phyloP scores from a whole-genome alignment of 2,888 invertebrate genomes.

The Agonopterix alstromeriana region DNA sequence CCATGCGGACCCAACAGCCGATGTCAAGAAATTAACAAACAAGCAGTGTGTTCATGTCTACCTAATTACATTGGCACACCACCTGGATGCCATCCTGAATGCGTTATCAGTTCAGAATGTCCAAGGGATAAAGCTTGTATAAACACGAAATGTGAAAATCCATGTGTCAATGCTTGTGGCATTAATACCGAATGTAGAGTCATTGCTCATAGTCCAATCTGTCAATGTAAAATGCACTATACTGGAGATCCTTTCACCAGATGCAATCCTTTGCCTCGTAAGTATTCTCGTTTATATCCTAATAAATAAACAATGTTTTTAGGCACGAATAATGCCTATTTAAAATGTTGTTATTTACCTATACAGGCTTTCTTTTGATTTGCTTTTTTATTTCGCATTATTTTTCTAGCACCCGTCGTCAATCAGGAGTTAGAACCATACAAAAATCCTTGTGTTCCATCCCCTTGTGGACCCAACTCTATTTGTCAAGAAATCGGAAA shows the following conservation, averaged over 20 bases:
- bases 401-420: conserved; percentile 57
- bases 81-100: conserved; percentile 86
- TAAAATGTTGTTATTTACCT: no score
- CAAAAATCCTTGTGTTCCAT: conserved; percentile 75
- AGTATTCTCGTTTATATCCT: conserved; percentile 22
- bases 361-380: neutral
- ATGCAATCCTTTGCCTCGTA: conserved; percentile 74
- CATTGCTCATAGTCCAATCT: conserved; percentile 87
- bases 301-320: no score
- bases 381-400: conserved; percentile 1
- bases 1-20: conserved; percentile 87
- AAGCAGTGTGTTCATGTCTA: conserved; percentile 86
- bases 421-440: conserved; percentile 66
- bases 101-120: conserved; percentile 86
- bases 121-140: conserved; percentile 83
- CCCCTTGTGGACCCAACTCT: conserved; percentile 84
- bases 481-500: conserved; percentile 77
- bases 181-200: conserved; percentile 83
- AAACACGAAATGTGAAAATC: conserved; percentile 85
- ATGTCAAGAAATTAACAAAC: conserved; percentile 83
- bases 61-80: conserved; percentile 83
- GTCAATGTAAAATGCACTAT: conserved; percentile 79
- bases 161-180: conserved; percentile 84
- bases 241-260: conserved; percentile 83
- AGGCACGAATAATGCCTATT: no score